phyloP scores from a whole-genome alignment of 2,888 invertebrate genomes.

The Drosophila melanosoma region DNA sequence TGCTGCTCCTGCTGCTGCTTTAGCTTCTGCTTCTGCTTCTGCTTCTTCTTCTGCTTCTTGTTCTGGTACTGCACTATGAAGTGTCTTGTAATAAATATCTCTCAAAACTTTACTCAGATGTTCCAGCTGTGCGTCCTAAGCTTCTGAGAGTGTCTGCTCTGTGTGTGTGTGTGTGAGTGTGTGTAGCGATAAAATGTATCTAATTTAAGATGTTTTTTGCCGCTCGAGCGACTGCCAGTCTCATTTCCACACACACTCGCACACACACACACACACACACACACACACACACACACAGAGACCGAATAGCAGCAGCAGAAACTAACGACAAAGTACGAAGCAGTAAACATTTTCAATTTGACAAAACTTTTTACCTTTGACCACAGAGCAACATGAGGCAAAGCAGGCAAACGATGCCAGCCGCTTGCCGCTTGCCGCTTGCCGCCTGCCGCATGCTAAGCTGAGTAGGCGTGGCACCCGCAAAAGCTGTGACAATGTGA shows the following conservation, averaged over 20 bases:
- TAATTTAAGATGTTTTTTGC: conserved; percentile 80
- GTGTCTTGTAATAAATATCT: conserved; percentile 78
- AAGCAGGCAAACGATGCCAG: conserved; percentile 10
- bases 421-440: neutral
- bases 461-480: conserved; percentile 20
- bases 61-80: conserved; percentile 57
- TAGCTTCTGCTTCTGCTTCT: neutral
- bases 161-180: neutral
- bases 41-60: neutral
- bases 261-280: neutral
- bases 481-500: conserved; percentile 67
- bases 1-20: conserved; percentile 18
- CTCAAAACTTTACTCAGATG: conserved; percentile 65
- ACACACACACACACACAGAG: neutral
- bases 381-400: conserved; percentile 57
- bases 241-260: conserved; percentile 4
- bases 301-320: conserved; percentile 5
- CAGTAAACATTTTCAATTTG: conserved; percentile 81
- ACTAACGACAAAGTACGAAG: conserved; percentile 58
- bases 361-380: conserved; percentile 81
- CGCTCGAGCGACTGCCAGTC: conserved; percentile 61
- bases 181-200: conserved; percentile 78
- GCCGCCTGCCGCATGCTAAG: conserved; percentile 3
- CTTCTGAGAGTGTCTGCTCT: conserved; percentile 8
- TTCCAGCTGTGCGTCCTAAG: conserved; percentile 28